Percentiles rank a stretch among this genome's conserved stretches.
These are phyloP conservation scores for Myathropa florea DNA, from an alignment of 2,888 invertebrate genomes.

Conservation along the genomic window DNA sequence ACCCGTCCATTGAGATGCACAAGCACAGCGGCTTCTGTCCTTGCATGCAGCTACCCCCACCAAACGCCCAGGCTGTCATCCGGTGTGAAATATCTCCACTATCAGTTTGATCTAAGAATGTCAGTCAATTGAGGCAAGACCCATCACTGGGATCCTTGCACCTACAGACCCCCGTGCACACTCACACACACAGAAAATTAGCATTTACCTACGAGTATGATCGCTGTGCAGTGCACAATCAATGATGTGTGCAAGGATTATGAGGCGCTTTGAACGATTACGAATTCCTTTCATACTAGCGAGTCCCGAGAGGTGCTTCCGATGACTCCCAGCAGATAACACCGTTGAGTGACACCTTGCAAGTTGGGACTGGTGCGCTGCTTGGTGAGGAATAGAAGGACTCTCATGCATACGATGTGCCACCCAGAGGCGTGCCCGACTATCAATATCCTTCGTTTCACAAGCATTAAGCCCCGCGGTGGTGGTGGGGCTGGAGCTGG, in stretches of 20 bases:
- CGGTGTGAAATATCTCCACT: slow-evolving; percentile 51
- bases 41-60: not conserved
- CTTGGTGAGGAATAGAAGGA: slow-evolving; percentile 16
- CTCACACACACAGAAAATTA: slow-evolving; percentile 10
- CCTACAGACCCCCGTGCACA: too few relatives aligned
- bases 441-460: slow-evolving; percentile 57
- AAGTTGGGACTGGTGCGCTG: slow-evolving; percentile 21
- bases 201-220: slow-evolving; percentile 50
- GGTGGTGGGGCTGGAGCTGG: not conserved
- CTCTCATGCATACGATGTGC: not conserved
- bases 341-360: slow-evolving; percentile 63
- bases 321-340: slow-evolving; percentile 63
- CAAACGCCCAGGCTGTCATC: slow-evolving; percentile 22
- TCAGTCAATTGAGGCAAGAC: slow-evolving; percentile 53
- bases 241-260: slow-evolving; percentile 42
- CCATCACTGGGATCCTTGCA: slow-evolving; percentile 49
- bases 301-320: slow-evolving; percentile 16
- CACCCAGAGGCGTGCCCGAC: slow-evolving; percentile 24
- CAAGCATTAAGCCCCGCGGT: not conserved
- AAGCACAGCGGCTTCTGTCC: not conserved
- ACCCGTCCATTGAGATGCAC: not conserved
- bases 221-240: slow-evolving; percentile 45
- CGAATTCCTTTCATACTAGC: slow-evolving; percentile 32
- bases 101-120: slow-evolving; percentile 69
- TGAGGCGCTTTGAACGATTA: slow-evolving; percentile 37